Evolutionary conservation across 1,140 invertebrate species (phyloP), one percentile per base, ranked within the genome.

Genomic region (Drosophila ananassae): DNA sequence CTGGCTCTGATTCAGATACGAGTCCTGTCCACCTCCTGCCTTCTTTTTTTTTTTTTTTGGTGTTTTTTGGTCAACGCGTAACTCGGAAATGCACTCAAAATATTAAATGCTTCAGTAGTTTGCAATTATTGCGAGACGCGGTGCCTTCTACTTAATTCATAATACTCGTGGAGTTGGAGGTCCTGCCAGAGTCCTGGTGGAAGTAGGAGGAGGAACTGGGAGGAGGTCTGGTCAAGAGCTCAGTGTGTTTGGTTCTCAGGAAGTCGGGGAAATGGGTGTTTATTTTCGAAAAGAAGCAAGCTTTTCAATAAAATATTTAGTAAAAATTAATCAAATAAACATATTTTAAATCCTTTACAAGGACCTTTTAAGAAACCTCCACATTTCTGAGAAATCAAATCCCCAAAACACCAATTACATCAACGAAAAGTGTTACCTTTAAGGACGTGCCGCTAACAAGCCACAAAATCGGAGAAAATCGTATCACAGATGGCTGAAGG

Each of bases 31-130:
- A 24, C 37, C 10, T 62, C 2, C n/a, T 52, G 48, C 13, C 24
- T 50, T 3, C n/a, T 62, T 3, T 44, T 41, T 50, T 48, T 39
- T n/a, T n/a, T 55, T 62, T 63, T 61, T 58, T 52, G 3, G 10
- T 37, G 60, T 62, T 59, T 53, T 9, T 48, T 56, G 46, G 66
- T 57, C 58, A 62, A 37, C 82, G 55, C 62, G 71, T 64, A 72
- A 87, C 82, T 79, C 83, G 83, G 72, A 87, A 87, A 87, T 87
- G 83, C 83, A 89, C 83, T 87, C 83, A 87, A 87, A 87, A 87
- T 87, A 87, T 87, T 87, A 87, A 87, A 87, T 87, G 83, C 83
- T 89, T 89, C 83, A 89, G 83, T 63, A 83, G 83, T 83, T 87
- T 83, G 84, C 83, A 87, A 83, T 89, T 87, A 87, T 89, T 87